These are phyloP conservation scores for Papilio elwesi DNA, from an alignment of 2,888 invertebrate genomes.

Conservation along the genomic window DNA sequence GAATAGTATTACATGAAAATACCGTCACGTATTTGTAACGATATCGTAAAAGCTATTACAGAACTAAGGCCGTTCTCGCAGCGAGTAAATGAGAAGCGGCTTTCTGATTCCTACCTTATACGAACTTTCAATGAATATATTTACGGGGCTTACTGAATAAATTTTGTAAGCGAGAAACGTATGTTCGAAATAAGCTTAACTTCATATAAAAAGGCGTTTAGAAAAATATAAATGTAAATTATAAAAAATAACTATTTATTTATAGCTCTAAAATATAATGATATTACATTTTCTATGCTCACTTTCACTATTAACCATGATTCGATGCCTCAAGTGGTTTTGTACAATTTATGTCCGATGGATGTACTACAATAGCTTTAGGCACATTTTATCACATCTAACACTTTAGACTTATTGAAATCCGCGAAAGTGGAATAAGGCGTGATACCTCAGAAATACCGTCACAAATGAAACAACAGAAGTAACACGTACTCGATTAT, in stretches of 20 bases:
- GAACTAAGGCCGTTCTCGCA: slow-evolving; percentile 27
- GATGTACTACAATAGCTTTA: no score
- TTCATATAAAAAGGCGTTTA: neutral
- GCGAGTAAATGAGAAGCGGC: slow-evolving; percentile 28
- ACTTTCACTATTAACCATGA: no score
- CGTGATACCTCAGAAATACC: neutral
- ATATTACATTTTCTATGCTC: no score
- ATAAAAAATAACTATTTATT: no score
- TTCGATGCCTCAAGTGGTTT: no score
- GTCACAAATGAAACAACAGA: neutral
- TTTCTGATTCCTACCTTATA: slow-evolving; percentile 27
- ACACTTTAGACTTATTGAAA: no score
- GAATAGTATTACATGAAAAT: slow-evolving; percentile 15
- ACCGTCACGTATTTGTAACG: slow-evolving; percentile 25
- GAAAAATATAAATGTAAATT: no score
- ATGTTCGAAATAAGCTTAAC: neutral
- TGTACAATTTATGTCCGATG: no score
- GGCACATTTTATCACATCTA: no score
- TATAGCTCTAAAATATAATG: no score
- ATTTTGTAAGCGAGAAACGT: slow-evolving; percentile 18
- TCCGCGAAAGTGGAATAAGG: no score
- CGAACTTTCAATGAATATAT: slow-evolving; percentile 25
- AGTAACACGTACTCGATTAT: slow-evolving; percentile 3
- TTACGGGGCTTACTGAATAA: slow-evolving; percentile 17
- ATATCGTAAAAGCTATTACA: slow-evolving; percentile 30